Evolutionary conservation across 2,888 invertebrate species (phyloP).

Genomic region (Catocala sponsa): DNA sequence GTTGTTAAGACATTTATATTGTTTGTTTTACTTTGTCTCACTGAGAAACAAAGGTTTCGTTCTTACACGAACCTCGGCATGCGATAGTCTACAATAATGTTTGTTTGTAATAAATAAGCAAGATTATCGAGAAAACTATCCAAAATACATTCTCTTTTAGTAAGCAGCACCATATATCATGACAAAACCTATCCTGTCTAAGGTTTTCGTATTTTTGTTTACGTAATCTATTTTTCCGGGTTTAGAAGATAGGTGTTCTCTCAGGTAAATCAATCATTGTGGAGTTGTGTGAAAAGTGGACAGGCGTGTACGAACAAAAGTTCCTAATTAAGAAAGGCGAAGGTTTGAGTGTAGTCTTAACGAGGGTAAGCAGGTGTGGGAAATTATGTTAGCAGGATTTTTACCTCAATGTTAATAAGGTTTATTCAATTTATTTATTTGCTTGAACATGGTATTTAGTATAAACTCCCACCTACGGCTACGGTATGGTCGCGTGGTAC

Average conservation of each 20-base stretch:
- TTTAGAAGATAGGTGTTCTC: slow-evolving; percentile 14
- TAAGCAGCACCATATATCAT: not conserved
- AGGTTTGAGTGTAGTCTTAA: not conserved
- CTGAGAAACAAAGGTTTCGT: no score
- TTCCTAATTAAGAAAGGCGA: slow-evolving; percentile 26
- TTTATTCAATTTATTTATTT: no score
- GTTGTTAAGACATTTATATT: no score
- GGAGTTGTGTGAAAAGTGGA: slow-evolving; percentile 17
- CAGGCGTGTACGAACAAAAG: slow-evolving; percentile 17
- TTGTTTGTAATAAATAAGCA: no score
- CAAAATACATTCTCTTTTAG: not conserved
- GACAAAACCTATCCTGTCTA: not conserved
- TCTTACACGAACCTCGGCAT: no score
- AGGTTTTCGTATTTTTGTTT: slow-evolving; percentile 16
- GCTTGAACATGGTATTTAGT: no score
- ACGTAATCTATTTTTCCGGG: slow-evolving; percentile 9
- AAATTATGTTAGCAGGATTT: not conserved
- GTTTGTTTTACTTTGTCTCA: not conserved
- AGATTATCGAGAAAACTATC: not conserved
- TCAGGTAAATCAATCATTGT: slow-evolving; percentile 39
- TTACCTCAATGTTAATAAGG: no score
- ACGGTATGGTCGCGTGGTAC: no score
- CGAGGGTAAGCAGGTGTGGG: not conserved
- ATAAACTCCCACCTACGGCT: no score
- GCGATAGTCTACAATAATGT: no score